phyloP scores from a whole-genome alignment of 1,140 invertebrate genomes.

The Sinella curviseta region DNA sequence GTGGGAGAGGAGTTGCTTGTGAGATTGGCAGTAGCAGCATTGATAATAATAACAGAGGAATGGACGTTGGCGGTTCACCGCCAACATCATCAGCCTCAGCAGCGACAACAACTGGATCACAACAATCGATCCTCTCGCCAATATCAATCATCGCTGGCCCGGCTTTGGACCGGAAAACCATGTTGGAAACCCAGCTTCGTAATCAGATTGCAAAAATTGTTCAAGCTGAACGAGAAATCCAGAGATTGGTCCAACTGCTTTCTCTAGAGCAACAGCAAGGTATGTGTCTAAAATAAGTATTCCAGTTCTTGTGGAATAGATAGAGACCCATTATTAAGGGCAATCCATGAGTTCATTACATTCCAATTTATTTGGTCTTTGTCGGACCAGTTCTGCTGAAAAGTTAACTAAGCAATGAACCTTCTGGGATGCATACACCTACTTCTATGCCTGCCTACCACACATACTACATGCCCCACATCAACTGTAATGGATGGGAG shows the following conservation, averaged over 20 bases:
- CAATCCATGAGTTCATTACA: not conserved
- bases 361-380: not conserved
- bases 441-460: too few species aligned
- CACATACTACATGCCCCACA: too few species aligned
- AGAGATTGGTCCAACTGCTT: not conserved
- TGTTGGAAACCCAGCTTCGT: not conserved
- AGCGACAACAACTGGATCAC: not conserved
- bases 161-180: not conserved
- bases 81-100: not conserved
- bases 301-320: not conserved
- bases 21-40: not conserved
- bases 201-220: conserved; percentile 20
- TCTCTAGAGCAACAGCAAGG: not conserved
- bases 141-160: conserved; percentile 2
- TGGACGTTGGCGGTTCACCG: not conserved
- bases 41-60: not conserved
- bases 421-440: too few species aligned
- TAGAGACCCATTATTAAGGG: not conserved
- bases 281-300: not conserved
- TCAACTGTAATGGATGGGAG: too few species aligned
- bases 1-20: too few species aligned
- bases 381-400: not conserved
- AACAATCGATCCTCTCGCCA: not conserved
- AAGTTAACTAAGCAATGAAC: not conserved
- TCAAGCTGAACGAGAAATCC: not conserved